Evolutionary conservation across 2,888 invertebrate genomes (phyloP), one percentile per base, ranked within the genome.

Genomic region (Polymixis lichenea): DNA sequence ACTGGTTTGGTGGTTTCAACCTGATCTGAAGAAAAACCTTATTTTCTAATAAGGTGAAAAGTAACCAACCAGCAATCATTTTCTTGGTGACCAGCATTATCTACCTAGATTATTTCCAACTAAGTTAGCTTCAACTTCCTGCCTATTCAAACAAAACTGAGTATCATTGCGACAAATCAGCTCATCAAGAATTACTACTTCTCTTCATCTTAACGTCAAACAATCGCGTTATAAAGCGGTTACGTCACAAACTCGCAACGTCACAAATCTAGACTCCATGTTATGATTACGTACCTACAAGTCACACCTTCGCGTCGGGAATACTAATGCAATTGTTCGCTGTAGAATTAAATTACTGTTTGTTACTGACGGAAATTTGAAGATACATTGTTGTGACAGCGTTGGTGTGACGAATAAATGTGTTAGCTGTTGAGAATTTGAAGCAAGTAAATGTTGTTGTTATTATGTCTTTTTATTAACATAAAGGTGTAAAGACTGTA

Each of bases 301-400:
- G 62, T 58, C 53, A 73, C 64, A 78, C 69, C 69, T 78, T 19
- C 46, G 28, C 22, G 60, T 15, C 25, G 22, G 9, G 67, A 74
- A 62, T 66, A 68, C 69, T 72, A 75, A 81, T 55, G n/a, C 69
- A 67, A 75, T 83, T 74, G 65, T 69, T 28, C 66, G 22, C 32
- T 66, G 62, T 22, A 58, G 62, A 79, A 79, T 83, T 79, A 67
- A 75, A 66, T 82, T 83, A 82, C 69, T 61, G 72, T 53, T 78
- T 72, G 51, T 69, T 55, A 28, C 28, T 74, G 22, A 66, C 53
- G 83, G 69, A 80, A 77, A 77, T 80, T 77, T 78, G 73, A 68
- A 60, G 80, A 60, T 73, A 69, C 72, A 6, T 22, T 25, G 83
- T 58, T 62, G 11, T 49, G 53, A 49, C 62, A 46, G 0, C 7